Conservation (phyloP, 2,888 invertebrate species). For the Monoplex corrugatus region DNA sequence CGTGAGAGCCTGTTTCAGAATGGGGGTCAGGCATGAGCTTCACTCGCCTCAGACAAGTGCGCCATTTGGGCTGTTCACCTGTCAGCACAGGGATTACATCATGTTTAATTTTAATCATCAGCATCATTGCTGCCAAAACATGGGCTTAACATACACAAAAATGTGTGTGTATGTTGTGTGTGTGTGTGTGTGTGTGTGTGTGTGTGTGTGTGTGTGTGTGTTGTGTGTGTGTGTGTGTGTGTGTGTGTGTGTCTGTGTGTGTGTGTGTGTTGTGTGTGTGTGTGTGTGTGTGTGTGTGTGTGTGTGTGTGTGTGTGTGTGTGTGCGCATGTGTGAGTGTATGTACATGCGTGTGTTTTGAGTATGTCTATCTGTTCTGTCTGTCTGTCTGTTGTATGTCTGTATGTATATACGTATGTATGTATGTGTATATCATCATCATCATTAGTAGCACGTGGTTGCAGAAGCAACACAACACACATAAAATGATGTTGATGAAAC, state of each 20-base stretch:
- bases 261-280: background rate
- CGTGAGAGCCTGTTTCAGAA: conserved; percentile 76
- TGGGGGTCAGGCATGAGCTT: conserved; percentile 79
- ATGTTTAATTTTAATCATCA: background rate
- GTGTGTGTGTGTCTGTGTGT: background rate
- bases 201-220: background rate
- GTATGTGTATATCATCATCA: background rate
- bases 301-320: background rate
- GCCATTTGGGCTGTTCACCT: conserved; percentile 71
- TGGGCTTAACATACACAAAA: background rate
- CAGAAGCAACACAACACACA: too few species aligned
- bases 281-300: background rate
- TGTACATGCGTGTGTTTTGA: too few species aligned
- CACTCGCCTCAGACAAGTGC: conserved; percentile 71
- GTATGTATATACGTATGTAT: background rate
- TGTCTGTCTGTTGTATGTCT: background rate
- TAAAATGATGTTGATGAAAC: too few species aligned
- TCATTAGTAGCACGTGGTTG: too few species aligned
- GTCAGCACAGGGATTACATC: background rate
- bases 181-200: background rate
- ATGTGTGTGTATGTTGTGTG: background rate
- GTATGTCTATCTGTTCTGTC: too few species aligned
- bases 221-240: background rate
- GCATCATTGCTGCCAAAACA: background rate
- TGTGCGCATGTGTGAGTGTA: background rate